A percentile compares a stretch with the other conserved stretches of the same genome.
Conservation (phyloP, 2,797 vertebrate species). For the Gastrophryne carolinensis region DNA sequence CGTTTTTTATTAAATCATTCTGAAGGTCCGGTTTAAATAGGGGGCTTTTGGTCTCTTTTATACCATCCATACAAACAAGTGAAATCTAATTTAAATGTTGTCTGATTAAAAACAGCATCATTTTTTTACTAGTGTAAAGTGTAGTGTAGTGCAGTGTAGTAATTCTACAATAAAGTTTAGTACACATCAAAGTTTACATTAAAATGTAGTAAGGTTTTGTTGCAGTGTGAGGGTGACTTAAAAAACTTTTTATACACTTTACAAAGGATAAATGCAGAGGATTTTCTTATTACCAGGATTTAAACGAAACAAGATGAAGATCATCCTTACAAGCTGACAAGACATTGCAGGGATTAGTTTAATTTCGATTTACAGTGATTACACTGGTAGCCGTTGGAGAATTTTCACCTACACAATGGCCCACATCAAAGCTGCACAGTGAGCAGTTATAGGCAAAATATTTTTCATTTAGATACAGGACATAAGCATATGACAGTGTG, state of each 20-base stretch:
- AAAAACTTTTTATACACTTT: slow-evolving; percentile 5
- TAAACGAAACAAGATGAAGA: slow-evolving; percentile 21
- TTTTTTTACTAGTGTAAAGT: no score
- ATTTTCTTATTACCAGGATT: slow-evolving; percentile 36
- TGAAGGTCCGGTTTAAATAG: no score
- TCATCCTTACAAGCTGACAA: slow-evolving; percentile 27
- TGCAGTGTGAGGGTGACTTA: neutral
- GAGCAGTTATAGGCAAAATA: neutral
- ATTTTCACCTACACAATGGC: neutral
- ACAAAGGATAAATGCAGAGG: slow-evolving; percentile 4
- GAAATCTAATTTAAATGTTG: no score
- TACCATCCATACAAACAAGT: no score
- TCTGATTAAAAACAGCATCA: no score
- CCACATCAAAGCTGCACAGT: neutral
- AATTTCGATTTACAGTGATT: slow-evolving; percentile 27
- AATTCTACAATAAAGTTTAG: no score
- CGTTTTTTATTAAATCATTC: no score
- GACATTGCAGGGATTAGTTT: slow-evolving; percentile 33
- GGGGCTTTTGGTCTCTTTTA: no score
- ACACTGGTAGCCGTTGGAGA: neutral
- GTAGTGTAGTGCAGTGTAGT: no score
- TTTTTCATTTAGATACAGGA: neutral
- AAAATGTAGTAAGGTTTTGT: no score
- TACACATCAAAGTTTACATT: no score
- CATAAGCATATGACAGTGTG: neutral